phyloP scores from a whole-genome alignment of 2,797 vertebrate genomes.

The Choloepus didactylus region DNA sequence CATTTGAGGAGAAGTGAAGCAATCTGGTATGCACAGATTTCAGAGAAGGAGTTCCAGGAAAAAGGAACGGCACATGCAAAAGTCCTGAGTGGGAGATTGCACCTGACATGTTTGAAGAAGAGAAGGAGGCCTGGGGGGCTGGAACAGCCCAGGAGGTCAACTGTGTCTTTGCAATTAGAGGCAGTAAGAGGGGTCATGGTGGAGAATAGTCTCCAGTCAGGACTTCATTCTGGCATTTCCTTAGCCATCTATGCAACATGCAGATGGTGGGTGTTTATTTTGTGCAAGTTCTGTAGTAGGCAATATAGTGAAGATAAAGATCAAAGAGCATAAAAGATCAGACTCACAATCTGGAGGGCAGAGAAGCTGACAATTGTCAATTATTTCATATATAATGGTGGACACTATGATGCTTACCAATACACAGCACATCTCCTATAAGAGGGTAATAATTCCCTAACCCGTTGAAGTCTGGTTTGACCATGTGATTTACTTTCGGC shows the following conservation, averaged over 20 bases:
- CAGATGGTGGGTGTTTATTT: neutral
- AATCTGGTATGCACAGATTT: neutral
- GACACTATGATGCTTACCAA: too few species aligned
- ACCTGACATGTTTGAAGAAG: neutral
- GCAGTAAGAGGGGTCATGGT: neutral
- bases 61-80: neutral
- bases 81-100: neutral
- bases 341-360: neutral
- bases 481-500: neutral
- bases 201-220: neutral
- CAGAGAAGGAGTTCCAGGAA: neutral
- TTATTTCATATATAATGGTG: neutral
- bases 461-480: neutral
- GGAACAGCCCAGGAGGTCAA: neutral
- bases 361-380: neutral
- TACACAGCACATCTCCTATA: neutral
- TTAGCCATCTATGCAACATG: neutral
- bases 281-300: neutral
- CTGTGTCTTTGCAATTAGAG: neutral
- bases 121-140: neutral
- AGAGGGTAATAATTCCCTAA: neutral
- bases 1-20: neutral
- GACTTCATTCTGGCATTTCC: neutral
- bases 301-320: neutral
- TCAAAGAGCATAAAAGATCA: neutral